Percentiles rank a stretch among this genome's conserved stretches.
Evolutionary conservation across 2,113 vertebrate genomes (phyloP).

Genomic region (Pteruthius melanotis): DNA sequence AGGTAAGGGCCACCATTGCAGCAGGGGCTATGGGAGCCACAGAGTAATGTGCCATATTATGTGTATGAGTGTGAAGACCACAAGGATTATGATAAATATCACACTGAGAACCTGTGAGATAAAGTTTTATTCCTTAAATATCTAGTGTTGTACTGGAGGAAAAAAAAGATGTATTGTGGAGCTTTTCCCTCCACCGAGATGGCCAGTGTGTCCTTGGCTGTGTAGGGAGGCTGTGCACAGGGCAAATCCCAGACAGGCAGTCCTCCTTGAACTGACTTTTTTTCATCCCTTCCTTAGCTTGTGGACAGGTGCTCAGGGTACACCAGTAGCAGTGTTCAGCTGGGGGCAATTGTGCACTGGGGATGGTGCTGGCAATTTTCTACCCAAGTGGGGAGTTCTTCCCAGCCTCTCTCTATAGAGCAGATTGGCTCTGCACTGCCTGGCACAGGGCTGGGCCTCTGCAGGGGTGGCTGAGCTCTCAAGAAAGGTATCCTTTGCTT

Average conservation of each 20-base stretch:
- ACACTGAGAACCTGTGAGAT: neutral
- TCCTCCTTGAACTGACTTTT: fast-evolving
- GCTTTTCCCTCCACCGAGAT: neutral
- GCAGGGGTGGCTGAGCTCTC: fast-evolving
- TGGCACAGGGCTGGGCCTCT: neutral
- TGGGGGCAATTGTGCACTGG: neutral
- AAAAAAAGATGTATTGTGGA: neutral
- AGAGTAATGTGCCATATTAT: fast-evolving
- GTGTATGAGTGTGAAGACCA: neutral
- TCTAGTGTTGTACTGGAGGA: neutral
- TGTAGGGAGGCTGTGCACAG: neutral
- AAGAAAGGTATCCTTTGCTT: neutral
- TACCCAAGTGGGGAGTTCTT: neutral
- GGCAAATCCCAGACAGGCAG: neutral
- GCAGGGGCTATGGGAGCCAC: neutral
- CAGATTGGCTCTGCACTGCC: neutral
- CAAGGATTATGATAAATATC: neutral
- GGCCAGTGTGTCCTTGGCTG: neutral
- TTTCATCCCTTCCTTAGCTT: neutral
- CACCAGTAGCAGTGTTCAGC: neutral
- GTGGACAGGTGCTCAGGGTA: neutral
- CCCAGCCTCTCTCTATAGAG: neutral
- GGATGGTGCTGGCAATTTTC: neutral
- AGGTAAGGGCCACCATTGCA: neutral
- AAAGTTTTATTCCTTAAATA: neutral